These are phyloP conservation scores for Dorcus hopei DNA, from an alignment of 2,888 invertebrate species.

Conservation along the genomic window DNA sequence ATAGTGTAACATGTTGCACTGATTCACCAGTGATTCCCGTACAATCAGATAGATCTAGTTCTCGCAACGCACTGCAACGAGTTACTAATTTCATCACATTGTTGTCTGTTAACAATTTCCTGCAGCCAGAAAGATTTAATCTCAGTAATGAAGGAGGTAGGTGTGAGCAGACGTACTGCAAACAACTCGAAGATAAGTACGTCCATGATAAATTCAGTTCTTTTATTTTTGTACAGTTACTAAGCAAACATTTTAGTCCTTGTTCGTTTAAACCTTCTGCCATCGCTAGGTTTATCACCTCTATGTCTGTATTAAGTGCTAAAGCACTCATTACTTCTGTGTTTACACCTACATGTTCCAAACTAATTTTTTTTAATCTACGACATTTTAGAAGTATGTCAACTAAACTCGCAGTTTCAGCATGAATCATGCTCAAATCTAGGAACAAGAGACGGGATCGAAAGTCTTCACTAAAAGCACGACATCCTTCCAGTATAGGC, in stretches of 20 bases:
- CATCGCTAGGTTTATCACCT: slow-evolving; percentile 83
- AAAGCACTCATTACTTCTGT: slow-evolving; percentile 65
- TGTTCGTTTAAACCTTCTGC: slow-evolving; percentile 65
- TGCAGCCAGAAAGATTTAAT: slow-evolving; percentile 80
- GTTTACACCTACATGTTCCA: slow-evolving; percentile 72
- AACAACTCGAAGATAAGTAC: slow-evolving; percentile 57
- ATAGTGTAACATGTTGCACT: slow-evolving; percentile 56
- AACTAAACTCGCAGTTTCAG: slow-evolving; percentile 58
- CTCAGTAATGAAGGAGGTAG: slow-evolving; percentile 65
- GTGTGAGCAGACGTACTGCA: slow-evolving; percentile 59
- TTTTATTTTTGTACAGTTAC: slow-evolving; percentile 59
- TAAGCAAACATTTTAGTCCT: slow-evolving; percentile 62
- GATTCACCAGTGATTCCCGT: slow-evolving; percentile 63
- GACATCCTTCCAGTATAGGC: slow-evolving; percentile 50
- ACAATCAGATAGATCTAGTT: slow-evolving; percentile 88
- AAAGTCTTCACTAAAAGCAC: slow-evolving; percentile 47
- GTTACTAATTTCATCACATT: slow-evolving; percentile 62
- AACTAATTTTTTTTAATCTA: slow-evolving; percentile 74
- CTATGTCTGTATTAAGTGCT: slow-evolving; percentile 63
- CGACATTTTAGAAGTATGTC: slow-evolving; percentile 63
- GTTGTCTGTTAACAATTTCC: slow-evolving; percentile 70
- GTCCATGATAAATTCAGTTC: slow-evolving; percentile 86
- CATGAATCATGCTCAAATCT: slow-evolving; percentile 78
- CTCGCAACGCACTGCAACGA: slow-evolving; percentile 69
- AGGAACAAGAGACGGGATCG: slow-evolving; percentile 71